phyloP scores from a whole-genome alignment of 2,113 vertebrate species.

The Pica pica region DNA sequence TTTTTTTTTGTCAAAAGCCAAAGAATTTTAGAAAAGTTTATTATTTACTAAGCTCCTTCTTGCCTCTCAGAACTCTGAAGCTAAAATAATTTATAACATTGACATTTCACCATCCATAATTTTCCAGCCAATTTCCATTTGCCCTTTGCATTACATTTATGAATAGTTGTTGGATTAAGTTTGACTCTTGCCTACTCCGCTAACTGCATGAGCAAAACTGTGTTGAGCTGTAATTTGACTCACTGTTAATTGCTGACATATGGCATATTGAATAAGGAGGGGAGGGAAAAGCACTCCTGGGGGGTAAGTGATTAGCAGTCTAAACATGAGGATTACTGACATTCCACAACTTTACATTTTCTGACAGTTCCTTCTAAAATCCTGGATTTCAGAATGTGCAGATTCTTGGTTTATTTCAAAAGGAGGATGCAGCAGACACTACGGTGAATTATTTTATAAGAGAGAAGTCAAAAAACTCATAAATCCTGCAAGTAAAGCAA shows the following conservation, averaged over 20 bases:
- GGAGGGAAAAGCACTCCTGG: neutral
- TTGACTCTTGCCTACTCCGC: neutral
- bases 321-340: conserved; percentile 11
- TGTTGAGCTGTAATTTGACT: conserved; percentile 32
- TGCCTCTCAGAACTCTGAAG: neutral
- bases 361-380: neutral
- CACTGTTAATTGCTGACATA: conserved; percentile 52
- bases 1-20: neutral
- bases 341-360: neutral
- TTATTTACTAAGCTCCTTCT: neutral
- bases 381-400: neutral
- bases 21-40: neutral
- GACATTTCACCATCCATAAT: conserved; percentile 38
- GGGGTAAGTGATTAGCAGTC: neutral
- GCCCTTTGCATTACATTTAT: conserved; percentile 30
- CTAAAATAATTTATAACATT: conserved; percentile 28
- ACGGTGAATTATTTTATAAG: neutral
- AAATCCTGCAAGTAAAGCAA: conserved; percentile 20
- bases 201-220: conserved; percentile 1
- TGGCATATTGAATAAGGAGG: conserved; percentile 17
- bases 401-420: neutral
- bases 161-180: conserved; percentile 4
- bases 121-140: conserved; percentile 39
- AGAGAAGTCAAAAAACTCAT: neutral
- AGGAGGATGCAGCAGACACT: neutral